Percentiles rank a stretch among this genome's conserved stretches.
Conservation (phyloP, 2,113 vertebrate genomes). For the Rhegmatorhina hoffmannsi region DNA sequence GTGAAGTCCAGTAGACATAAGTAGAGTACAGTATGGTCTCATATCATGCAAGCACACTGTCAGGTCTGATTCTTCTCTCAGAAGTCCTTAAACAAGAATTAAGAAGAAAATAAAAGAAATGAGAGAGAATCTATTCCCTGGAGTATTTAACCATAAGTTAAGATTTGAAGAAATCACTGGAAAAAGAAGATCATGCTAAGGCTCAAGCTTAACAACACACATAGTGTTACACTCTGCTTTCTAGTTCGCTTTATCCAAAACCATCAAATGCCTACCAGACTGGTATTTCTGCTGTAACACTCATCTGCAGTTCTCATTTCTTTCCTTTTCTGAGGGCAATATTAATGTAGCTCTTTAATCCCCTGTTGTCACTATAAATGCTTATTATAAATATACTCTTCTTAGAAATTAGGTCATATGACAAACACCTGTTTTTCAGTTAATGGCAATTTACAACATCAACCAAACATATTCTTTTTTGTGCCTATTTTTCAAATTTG, state of each 20-base stretch:
- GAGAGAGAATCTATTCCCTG: neutral
- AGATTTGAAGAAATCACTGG: neutral
- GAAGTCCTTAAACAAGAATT: neutral
- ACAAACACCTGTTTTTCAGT: neutral
- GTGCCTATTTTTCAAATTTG: neutral
- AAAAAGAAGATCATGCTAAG: neutral
- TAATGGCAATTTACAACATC: neutral
- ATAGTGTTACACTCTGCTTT: neutral
- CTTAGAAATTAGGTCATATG: neutral
- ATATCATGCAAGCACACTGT: neutral
- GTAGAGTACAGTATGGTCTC: neutral
- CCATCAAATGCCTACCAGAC: neutral
- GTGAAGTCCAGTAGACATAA: neutral
- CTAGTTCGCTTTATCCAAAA: neutral
- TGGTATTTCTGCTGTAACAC: neutral
- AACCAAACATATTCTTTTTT: neutral
- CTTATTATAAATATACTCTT: neutral
- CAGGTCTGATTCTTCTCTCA: neutral
- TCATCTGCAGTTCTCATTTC: neutral
- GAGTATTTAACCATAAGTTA: neutral
- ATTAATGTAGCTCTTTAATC: neutral
- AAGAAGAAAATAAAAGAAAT: neutral
- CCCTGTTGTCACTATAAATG: neutral
- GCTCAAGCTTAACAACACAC: neutral
- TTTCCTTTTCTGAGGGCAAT: neutral